phyloP scores from a whole-genome alignment of 2,888 invertebrate species.

The Poecilus cupreus region DNA sequence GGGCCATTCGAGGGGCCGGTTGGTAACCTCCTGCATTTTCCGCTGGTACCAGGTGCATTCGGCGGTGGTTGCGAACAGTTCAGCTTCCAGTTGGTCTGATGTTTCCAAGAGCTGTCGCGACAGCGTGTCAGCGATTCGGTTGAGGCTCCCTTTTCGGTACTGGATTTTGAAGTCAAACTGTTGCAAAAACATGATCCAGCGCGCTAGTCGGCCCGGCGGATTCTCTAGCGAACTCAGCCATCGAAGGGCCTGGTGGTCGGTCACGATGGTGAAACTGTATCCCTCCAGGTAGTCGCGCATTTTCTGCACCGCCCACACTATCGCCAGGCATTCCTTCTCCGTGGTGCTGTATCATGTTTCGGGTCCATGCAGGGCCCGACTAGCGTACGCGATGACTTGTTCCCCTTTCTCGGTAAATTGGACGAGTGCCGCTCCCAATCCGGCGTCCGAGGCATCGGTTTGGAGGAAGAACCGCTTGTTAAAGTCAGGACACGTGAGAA shows the following conservation, averaged over 20 bases:
- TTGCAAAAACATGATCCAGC: conserved; percentile 5
- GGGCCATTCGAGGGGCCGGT: no score
- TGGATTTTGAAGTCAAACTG: conserved; percentile 2
- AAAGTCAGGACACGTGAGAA: conserved; percentile 61
- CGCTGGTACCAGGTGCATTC: no score
- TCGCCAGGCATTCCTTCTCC: conserved; percentile 54
- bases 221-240: background rate
- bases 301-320: conserved; percentile 56
- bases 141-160: conserved; percentile 4
- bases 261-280: conserved; percentile 46
- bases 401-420: conserved; percentile 29
- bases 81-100: background rate
- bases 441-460: conserved; percentile 51
- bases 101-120: background rate
- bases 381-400: conserved; percentile 58
- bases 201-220: conserved; percentile 47
- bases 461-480: conserved; percentile 51
- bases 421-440: conserved; percentile 53
- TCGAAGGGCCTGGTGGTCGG: conserved; percentile 45
- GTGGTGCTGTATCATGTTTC: conserved; percentile 40
- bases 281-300: conserved; percentile 59
- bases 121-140: background rate
- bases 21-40: no score
- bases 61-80: no score
- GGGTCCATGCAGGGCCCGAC: conserved; percentile 26